These are phyloP conservation scores for Probosciger aterrimus DNA, from an alignment of 2,113 vertebrate species.

Conservation along the genomic window DNA sequence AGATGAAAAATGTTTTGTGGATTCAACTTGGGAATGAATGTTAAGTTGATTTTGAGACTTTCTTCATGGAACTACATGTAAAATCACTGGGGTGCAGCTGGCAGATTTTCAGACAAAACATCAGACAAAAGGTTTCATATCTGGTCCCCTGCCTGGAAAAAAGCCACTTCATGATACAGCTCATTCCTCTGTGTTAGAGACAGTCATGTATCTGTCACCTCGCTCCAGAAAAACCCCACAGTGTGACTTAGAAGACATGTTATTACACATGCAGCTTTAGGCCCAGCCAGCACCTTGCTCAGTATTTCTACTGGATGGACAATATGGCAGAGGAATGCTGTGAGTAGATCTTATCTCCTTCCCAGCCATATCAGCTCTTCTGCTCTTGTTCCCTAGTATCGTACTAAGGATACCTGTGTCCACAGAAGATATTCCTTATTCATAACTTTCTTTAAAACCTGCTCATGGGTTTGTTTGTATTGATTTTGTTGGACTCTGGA, in stretches of 20 bases:
- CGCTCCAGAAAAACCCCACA: neutral
- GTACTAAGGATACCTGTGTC: neutral
- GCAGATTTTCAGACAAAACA: neutral
- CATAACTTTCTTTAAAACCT: neutral
- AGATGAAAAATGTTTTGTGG: neutral
- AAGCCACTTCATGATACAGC: neutral
- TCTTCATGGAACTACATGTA: neutral
- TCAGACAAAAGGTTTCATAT: neutral
- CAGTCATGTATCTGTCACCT: neutral
- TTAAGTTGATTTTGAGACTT: neutral
- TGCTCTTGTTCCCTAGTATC: neutral
- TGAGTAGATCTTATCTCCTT: neutral
- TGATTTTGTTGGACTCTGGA: neutral
- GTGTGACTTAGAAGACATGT: neutral
- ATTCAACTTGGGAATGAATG: neutral
- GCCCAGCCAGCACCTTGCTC: neutral
- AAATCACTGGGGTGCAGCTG: neutral
- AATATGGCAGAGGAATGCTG: neutral
- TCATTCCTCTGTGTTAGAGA: rapidly evolving
- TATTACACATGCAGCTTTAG: neutral
- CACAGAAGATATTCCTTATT: neutral
- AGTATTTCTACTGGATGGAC: neutral
- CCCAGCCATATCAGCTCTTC: neutral
- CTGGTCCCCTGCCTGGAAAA: neutral
- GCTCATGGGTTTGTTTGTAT: neutral